Percentiles rank a stretch among this genome's conserved stretches.
phyloP scores from a whole-genome alignment of 2,888 invertebrate genomes.

The Idaea dimidiata region DNA sequence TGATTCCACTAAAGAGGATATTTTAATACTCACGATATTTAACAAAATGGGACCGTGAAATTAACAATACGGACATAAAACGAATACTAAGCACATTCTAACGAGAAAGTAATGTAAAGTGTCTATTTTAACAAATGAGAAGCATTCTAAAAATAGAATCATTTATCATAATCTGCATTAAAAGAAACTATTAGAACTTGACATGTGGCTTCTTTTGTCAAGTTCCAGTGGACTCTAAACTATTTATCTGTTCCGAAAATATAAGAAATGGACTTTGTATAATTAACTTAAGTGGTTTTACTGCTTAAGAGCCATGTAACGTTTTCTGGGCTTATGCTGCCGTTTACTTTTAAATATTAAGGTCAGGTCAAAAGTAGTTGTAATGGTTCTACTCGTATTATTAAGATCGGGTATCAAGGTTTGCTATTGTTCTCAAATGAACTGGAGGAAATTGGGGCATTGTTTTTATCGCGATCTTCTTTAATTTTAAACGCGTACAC shows the following conservation, averaged over 20 bases:
- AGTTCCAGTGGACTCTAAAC: neutral
- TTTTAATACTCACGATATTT: neutral
- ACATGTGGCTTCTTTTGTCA: neutral
- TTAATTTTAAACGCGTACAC: neutral
- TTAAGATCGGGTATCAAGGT: slow-evolving; percentile 30
- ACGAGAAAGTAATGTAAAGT: neutral
- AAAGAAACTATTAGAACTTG: neutral
- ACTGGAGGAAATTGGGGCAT: neutral
- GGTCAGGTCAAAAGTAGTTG: slow-evolving; percentile 35
- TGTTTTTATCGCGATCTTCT: neutral
- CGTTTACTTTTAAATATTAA: slow-evolving; percentile 45
- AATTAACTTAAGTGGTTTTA: slow-evolving; percentile 28
- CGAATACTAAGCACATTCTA: neutral
- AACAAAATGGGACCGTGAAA: neutral
- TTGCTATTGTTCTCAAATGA: slow-evolving; percentile 22
- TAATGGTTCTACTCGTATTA: slow-evolving; percentile 26
- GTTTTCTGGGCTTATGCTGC: slow-evolving; percentile 28
- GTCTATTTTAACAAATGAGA: neutral
- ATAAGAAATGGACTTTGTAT: slow-evolving; percentile 22
- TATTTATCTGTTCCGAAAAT: slow-evolving; percentile 26
- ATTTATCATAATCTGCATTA: neutral
- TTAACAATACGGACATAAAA: neutral
- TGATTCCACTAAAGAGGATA: neutral
- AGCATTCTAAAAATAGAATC: neutral
- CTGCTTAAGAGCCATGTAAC: slow-evolving; percentile 3